phyloP scores from a whole-genome alignment of 2,888 invertebrate genomes.

The Steinernema scapterisci region DNA sequence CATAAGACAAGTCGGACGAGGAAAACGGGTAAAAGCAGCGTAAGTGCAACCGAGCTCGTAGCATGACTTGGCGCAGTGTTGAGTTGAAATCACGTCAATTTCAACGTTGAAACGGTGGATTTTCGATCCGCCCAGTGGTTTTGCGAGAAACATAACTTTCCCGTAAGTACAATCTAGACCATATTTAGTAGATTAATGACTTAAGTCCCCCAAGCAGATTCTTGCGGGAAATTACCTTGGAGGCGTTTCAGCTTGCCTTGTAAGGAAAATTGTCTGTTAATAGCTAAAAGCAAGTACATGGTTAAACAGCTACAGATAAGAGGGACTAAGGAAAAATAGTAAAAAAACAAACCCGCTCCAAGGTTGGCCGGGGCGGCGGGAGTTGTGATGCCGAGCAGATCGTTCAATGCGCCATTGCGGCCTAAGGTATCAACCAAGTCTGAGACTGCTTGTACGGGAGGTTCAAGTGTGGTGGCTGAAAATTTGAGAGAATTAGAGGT shows the following conservation, averaged over 20 bases:
- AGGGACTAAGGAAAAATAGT: background rate
- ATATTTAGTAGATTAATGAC: conserved; percentile 1
- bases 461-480: conserved; percentile 50
- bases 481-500: background rate
- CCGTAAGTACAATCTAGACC: conserved; percentile 45
- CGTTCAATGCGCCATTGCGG: conserved; percentile 37
- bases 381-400: conserved; percentile 33
- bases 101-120: conserved; percentile 58
- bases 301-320: background rate
- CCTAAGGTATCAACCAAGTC: conserved; percentile 40
- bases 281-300: conserved; percentile 34
- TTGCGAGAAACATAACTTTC: conserved; percentile 52
- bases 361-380: background rate
- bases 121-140: conserved; percentile 53
- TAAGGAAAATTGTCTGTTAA: conserved; percentile 35
- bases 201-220: background rate
- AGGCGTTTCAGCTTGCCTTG: conserved; percentile 27
- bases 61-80: conserved; percentile 62
- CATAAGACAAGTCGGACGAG: conserved; percentile 65
- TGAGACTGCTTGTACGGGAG: conserved; percentile 62
- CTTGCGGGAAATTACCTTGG: conserved; percentile 10
- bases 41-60: conserved; percentile 55
- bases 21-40: conserved; percentile 65
- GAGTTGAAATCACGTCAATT: conserved; percentile 57
- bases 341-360: background rate